Conservation (phyloP, 2,113 vertebrate species). For the Mesoclemmys tuberculata region DNA sequence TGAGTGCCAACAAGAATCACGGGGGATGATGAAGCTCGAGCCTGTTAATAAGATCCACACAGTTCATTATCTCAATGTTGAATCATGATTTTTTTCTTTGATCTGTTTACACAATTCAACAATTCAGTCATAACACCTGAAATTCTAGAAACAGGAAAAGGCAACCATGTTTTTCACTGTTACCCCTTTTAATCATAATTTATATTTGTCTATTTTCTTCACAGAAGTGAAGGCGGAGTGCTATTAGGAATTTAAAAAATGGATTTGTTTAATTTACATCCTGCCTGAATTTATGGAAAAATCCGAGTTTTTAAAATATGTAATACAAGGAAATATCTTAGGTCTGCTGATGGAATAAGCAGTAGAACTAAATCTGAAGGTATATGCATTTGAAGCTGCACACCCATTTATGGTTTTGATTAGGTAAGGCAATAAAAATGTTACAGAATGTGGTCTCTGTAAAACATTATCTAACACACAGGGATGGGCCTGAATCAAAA, state of each 20-base stretch:
- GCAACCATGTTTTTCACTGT: neutral
- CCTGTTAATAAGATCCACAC: slow-evolving; percentile 74
- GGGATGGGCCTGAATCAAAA: neutral
- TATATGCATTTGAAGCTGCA: neutral
- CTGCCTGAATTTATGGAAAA: neutral
- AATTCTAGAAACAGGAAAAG: neutral
- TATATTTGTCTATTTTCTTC: neutral
- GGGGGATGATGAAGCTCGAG: slow-evolving; percentile 89
- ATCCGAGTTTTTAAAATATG: neutral
- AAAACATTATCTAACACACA: neutral
- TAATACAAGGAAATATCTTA: neutral
- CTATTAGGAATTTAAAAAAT: neutral
- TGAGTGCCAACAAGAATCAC: slow-evolving; percentile 97
- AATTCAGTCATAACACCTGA: neutral
- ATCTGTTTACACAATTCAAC: neutral
- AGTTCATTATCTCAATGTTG: neutral
- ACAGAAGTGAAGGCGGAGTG: neutral
- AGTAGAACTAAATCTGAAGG: neutral
- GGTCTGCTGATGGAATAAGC: neutral
- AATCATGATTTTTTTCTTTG: neutral
- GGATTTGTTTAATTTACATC: neutral
- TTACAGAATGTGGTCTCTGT: neutral
- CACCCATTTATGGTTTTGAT: neutral
- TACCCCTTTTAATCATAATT: neutral
- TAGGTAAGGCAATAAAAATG: neutral